Percentiles rank a stretch among this genome's conserved stretches.
Evolutionary conservation across 1,140 invertebrate genomes (phyloP).

Genomic region (Riptortus pedestris): DNA sequence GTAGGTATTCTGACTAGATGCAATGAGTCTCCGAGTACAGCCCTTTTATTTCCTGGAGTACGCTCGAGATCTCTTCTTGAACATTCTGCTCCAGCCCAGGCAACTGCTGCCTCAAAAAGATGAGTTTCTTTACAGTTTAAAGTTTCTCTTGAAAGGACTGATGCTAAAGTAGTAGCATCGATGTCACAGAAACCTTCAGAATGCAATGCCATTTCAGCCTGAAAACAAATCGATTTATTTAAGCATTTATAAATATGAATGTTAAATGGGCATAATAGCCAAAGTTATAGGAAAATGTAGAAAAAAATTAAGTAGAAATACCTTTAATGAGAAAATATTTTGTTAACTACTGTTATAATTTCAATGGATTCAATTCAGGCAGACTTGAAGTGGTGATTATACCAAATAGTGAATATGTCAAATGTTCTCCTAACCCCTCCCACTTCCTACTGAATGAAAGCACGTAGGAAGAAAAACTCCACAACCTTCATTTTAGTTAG

Average conservation of each 20-base stretch:
- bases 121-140: conserved; percentile 84
- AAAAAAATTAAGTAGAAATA: no score
- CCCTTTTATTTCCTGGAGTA: conserved; percentile 49
- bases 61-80: conserved; percentile 63
- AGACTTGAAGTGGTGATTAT: no score
- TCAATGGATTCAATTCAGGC: no score
- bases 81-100: conserved; percentile 81
- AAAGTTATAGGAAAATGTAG: no score
- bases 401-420: no score
- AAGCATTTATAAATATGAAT: not conserved
- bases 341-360: no score
- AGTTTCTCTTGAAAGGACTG: conserved; percentile 76
- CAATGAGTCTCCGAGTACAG: conserved; percentile 63
- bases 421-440: no score
- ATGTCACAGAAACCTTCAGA: conserved; percentile 90
- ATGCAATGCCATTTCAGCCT: conserved; percentile 85
- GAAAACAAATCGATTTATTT: conserved; percentile 35
- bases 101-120: conserved; percentile 77
- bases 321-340: no score
- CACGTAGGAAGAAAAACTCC: no score
- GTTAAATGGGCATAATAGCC: no score
- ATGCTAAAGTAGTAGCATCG: conserved; percentile 77
- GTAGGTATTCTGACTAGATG: conserved; percentile 80
- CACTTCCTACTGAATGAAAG: no score
- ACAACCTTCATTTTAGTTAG: no score